Percentiles rank a stretch among this genome's conserved stretches.
phyloP scores from a whole-genome alignment of 1,140 invertebrate species.

The Aphidius gifuensis region DNA sequence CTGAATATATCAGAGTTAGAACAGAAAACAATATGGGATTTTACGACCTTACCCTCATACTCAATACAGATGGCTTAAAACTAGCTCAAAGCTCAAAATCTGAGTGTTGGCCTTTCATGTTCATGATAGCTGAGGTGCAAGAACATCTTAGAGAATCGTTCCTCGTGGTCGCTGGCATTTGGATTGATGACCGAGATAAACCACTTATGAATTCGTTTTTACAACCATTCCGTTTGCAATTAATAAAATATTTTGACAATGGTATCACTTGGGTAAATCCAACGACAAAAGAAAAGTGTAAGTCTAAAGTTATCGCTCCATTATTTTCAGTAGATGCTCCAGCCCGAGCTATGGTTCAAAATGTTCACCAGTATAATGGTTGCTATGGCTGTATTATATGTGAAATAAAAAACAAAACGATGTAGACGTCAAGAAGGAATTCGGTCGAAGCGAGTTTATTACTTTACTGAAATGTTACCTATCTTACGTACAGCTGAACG shows the following conservation, averaged over 20 bases:
- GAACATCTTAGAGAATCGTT: conserved; percentile 23
- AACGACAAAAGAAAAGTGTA: conserved; percentile 14
- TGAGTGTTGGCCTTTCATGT: conserved; percentile 29
- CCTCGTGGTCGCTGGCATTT: conserved; percentile 17
- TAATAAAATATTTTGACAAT: conserved; percentile 24
- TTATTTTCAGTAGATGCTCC: conserved; percentile 31
- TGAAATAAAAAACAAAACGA: conserved; percentile 24
- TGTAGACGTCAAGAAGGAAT: neutral
- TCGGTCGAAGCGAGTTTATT: too few species aligned
- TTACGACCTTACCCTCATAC: conserved; percentile 27
- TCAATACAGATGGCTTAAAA: conserved; percentile 28
- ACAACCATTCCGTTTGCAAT: conserved; percentile 26
- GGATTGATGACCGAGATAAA: conserved; percentile 23
- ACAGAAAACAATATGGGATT: conserved; percentile 11
- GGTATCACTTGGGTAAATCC: conserved; percentile 30
- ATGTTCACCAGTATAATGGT: conserved; percentile 30
- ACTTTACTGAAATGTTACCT: too few species aligned
- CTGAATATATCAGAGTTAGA: conserved; percentile 29
- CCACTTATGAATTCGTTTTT: conserved; percentile 28
- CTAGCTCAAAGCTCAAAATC: conserved; percentile 24
- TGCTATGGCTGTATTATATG: conserved; percentile 31
- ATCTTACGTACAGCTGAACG: too few species aligned
- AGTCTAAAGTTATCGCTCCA: conserved; percentile 28
- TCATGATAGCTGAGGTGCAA: conserved; percentile 27
- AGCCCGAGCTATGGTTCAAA: conserved; percentile 33